Base-by-base conservation (phyloP, 2,888 invertebrate genomes). In the Euzetes globulus region DNA sequence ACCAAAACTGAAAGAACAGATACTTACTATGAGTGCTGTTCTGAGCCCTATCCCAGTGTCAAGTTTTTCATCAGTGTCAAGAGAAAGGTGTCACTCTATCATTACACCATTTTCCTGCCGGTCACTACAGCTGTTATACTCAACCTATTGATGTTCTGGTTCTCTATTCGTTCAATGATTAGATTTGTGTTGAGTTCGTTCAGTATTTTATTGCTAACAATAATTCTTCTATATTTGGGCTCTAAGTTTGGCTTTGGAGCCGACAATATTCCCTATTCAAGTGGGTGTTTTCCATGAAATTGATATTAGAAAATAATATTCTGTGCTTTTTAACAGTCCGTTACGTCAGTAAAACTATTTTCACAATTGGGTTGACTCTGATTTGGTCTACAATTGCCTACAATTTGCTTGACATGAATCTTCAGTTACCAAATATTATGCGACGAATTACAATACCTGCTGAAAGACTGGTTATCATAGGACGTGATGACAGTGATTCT, bases 61-160 rank as follows among this genome's bases (percentile, higher is more conserved):
- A 50, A 55, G 25, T 74, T 63, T 22, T 74, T 5, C 9, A 13
- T 74, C 3, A 37, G 15, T 9, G 25, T 74, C 5, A 9, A 19
- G 3, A 71, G 74, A 17, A 74, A 74, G 52, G 29, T 55, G 6
- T 45, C 74, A 3, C 55, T 74, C 22, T 74, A 74, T 47, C 74
- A 71, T 11, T 74, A 74, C 19, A 47, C 47, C 1, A 70, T 74
- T 13, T 74, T 33, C 58, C 58, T 71, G 7, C 74, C 74, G 27
- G 71, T 71, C 11, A 37, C 71, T 0, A 63, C 71, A 45, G 74
- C 71, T 1, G 45, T 74, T 9, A 9, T 74, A 13, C 19, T 74
- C 3, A 74, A 74, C 27, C 55, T 74, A 9, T 33, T 74, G 71
- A 41, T 71, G 41, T 60, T 74, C n/a, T 74, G 70, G 41, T 71